These are phyloP conservation scores for roundworm (Caenorhabditis elegans) DNA, from an alignment of 1,140 invertebrate genomes.

Conservation along the genomic window WBcel235 BX284605.5:11731001-11731500, in stretches of 20 bases:
- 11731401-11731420: not conserved
- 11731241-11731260: not conserved
- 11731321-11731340: not conserved
- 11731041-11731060: not conserved
- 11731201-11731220: not conserved
- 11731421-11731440: not conserved
- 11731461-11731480: not conserved
- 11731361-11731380: not conserved
- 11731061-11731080: not conserved
- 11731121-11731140: too few species aligned
- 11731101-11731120: not conserved
- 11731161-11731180: too few species aligned
- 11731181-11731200: not conserved
- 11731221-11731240: not conserved
- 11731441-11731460: not conserved
- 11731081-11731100: not conserved
- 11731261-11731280: not conserved
- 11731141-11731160: too few species aligned
- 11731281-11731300: slow-evolving; percentile 13
- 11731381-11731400: not conserved
- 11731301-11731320: not conserved
- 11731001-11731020: not conserved
- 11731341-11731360: not conserved
- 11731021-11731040: not conserved
- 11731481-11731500: not conserved